phyloP scores from a whole-genome alignment of 2,888 invertebrate species.

The Villa cingulata region DNA sequence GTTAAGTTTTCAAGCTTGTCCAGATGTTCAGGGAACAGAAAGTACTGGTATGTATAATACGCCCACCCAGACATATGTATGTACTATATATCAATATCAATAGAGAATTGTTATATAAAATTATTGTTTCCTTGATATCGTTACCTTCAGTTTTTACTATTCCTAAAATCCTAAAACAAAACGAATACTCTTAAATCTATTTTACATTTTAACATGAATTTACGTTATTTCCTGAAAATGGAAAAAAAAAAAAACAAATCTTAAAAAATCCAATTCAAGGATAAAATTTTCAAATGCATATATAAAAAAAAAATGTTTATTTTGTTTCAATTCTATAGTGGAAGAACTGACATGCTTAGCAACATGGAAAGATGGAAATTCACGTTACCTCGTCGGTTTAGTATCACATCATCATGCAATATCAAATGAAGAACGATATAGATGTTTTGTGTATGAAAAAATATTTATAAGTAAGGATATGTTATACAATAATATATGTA shows the following conservation, averaged over 20 bases:
- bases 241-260: too few relatives aligned
- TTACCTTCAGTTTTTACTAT: too few relatives aligned
- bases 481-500: too few relatives aligned
- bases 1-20: slow-evolving; percentile 87
- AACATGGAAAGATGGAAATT: slow-evolving; percentile 88
- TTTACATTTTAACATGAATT: too few relatives aligned
- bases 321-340: slow-evolving; percentile 48
- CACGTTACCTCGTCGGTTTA: slow-evolving; percentile 79
- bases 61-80: background rate
- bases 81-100: background rate
- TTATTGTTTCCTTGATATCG: too few relatives aligned
- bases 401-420: slow-evolving; percentile 80
- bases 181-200: too few relatives aligned
- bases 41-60: slow-evolving; percentile 60
- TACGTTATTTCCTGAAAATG: too few relatives aligned
- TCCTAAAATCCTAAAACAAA: too few relatives aligned
- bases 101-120: background rate
- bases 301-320: too few relatives aligned
- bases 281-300: too few relatives aligned
- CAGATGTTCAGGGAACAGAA: slow-evolving; percentile 79
- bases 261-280: too few relatives aligned
- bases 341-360: slow-evolving; percentile 85
- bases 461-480: slow-evolving; percentile 41
- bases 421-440: slow-evolving; percentile 82
- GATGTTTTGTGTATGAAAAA: slow-evolving; percentile 91